Evolutionary conservation across 2,113 vertebrate species (phyloP), one percentile per base, ranked within the genome.

Genomic region (Gyps fulvus): DNA sequence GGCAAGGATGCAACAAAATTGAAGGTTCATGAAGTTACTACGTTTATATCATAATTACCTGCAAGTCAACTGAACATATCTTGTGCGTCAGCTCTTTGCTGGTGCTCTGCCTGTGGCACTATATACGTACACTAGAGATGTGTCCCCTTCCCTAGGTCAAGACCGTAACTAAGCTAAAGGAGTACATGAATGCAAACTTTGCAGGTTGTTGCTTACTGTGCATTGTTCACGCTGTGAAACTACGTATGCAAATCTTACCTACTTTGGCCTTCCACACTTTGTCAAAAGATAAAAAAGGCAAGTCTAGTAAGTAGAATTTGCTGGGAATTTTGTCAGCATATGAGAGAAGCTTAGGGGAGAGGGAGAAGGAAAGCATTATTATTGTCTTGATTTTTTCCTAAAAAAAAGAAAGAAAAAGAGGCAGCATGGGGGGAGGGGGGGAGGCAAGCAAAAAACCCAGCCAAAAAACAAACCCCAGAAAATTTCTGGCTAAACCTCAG

Each of bases 401-500:
- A 3, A 43, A 67, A 66, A n/a, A 15, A 16, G 6, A 52, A 40
- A 25, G 4, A 36, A n/a, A 61, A 77, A 62, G 9, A 66, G 8
- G 10, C 40, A 47, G 49, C 16, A 13, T 14, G 22, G 47, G 47
- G 5, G 21, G 49, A 13, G 23, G 50, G 25, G 8, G 8, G 25
- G 25, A 2, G 15, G 26, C 26, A 36, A 83, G 49, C 7, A 38
- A 69, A 91, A 89, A 83, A 38, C 7, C 1, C 71, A 45, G 42
- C 29, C 29, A 49, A 58, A 90, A 43, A 65, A 6, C n/a, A 89
- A 89, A 54, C 27, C 29, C 17, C 22, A 70, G 73, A 91, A 58
- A 83, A 87, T 77, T 90, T 86, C 80, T 86, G 74, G 59, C 67
- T 94, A 81, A 91, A 83, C 47, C 55, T 86, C 80, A 90, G 86